These are phyloP conservation scores for Okapia johnstoni DNA, from an alignment of 2,113 vertebrate genomes.

Conservation along the genomic window DNA sequence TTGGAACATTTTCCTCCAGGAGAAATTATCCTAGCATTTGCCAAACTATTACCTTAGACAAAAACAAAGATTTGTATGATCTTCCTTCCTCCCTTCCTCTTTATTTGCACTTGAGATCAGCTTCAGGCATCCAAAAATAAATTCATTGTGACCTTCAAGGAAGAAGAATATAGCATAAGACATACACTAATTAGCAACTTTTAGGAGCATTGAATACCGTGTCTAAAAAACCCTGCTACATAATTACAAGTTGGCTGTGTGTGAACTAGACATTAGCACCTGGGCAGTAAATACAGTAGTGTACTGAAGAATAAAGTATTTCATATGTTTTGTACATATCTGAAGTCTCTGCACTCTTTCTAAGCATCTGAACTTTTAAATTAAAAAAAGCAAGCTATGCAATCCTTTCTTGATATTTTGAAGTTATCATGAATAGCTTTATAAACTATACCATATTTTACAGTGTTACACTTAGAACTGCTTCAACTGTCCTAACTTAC, in stretches of 20 bases:
- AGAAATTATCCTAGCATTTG: background rate
- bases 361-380: slow-evolving; percentile 10
- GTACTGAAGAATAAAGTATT: background rate
- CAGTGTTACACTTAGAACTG: background rate
- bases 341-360: background rate
- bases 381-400: background rate
- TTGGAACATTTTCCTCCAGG: background rate
- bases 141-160: background rate
- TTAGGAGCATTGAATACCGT: background rate
- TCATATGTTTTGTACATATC: background rate
- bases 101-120: background rate
- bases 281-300: background rate
- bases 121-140: slow-evolving; percentile 36
- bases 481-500: background rate
- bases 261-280: background rate
- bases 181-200: background rate
- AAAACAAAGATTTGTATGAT: background rate
- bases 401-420: background rate
- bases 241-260: background rate
- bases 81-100: background rate
- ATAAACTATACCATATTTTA: background rate
- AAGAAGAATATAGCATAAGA: background rate
- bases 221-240: background rate
- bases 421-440: background rate
- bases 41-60: background rate